Evolutionary conservation across 1,140 invertebrate genomes (phyloP).

Genomic region (Hyposmocoma kahamanoa): DNA sequence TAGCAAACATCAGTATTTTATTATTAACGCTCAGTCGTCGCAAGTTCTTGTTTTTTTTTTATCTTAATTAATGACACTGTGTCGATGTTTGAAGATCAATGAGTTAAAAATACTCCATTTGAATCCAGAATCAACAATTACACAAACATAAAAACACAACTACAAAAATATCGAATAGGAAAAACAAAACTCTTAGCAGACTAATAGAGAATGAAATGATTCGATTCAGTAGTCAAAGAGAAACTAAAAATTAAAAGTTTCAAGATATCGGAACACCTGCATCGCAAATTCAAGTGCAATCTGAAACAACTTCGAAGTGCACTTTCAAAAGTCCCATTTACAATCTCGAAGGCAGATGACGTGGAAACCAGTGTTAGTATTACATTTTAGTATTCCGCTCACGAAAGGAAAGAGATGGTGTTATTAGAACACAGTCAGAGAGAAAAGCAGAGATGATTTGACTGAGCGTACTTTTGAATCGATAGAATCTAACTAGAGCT

Average conservation of each 20-base stretch:
- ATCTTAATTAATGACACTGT: too few relatives aligned
- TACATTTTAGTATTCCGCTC: slow-evolving; percentile 31
- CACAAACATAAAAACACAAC: too few relatives aligned
- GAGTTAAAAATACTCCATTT: too few relatives aligned
- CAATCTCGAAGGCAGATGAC: slow-evolving; percentile 18
- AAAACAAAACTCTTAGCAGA: too few relatives aligned
- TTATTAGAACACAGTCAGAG: slow-evolving; percentile 18
- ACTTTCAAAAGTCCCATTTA: slow-evolving; percentile 34
- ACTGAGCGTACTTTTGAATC: slow-evolving; percentile 32
- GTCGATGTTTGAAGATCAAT: too few relatives aligned
- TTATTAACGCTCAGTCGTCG: too few relatives aligned
- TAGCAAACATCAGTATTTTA: too few relatives aligned
- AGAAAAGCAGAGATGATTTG: slow-evolving; percentile 27
- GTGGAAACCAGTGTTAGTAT: slow-evolving; percentile 23
- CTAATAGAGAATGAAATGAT: background rate
- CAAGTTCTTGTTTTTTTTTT: too few relatives aligned
- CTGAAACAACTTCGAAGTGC: slow-evolving; percentile 28
- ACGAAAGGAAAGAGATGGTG: slow-evolving; percentile 25
- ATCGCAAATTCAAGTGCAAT: slow-evolving; percentile 18
- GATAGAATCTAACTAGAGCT: too few relatives aligned
- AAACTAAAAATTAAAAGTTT: slow-evolving; percentile 23
- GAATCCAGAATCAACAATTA: too few relatives aligned
- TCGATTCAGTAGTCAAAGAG: slow-evolving; percentile 24
- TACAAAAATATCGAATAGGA: too few relatives aligned
- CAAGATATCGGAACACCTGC: slow-evolving; percentile 29